Evolutionary conservation across 2,113 vertebrate genomes (phyloP), one percentile per base, ranked within the genome.

Genomic region (Rhinoderma darwinii): DNA sequence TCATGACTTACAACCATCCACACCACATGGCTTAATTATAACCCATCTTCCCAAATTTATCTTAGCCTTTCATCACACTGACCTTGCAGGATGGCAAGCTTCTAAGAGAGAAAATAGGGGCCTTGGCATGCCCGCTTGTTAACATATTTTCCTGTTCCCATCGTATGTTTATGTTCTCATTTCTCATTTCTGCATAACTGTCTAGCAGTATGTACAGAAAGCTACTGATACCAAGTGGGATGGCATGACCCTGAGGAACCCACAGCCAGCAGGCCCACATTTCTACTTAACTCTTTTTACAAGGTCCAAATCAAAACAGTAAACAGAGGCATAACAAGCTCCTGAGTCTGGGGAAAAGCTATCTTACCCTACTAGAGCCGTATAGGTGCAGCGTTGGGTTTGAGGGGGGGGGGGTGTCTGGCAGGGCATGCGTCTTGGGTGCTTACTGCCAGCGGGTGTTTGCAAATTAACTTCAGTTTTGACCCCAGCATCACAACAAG

Each of bases 1-100:
- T 88, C 84, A 84, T 41, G 56, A 41, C 88, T 79, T 88, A 88
- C 88, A 86, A 63, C 78, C 82, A 84, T 66, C 63, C 59, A 86
- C 87, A 84, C 83, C 68, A 84, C 84, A 84, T 76, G 87, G 80
- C 83, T 88, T 88, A 77, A 85, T 83, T 88, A 85, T 83, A 88
- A 86, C 47, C 73, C 61, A 81, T 30, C 54, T 83, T 66, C 74
- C 59, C 82, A 78, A 37, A 84, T 80, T 87, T 85, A 83, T 66
- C 83, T 83, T 86, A 84, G 66, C 82, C 86, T 68, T 87, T 87
- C 86, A 87, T 72, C 76, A 73, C 72, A 27, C 35, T 86, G 82
- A 88, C 82, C 88, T 87, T 72, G 86, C 75, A n/a, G 70, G 61
- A 89, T 76, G 83, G 72, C 81, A 73, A 70, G 30, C 74, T 82